A percentile compares a stretch with the other conserved stretches of the same genome.
Evolutionary conservation across 2,888 invertebrate species (phyloP).

Genomic region (Athrips mouffetella): DNA sequence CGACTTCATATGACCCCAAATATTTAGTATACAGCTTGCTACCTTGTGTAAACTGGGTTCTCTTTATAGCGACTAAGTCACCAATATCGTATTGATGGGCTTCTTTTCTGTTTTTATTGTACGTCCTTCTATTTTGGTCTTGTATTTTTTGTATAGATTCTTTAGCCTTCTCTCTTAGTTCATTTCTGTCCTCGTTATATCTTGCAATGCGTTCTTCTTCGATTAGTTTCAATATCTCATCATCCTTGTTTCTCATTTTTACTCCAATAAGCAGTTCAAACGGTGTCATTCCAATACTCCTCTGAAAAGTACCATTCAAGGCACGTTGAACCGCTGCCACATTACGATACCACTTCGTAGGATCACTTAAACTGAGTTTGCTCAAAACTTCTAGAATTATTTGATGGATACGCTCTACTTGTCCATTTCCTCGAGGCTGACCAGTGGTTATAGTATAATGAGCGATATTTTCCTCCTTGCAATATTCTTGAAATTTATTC

Average conservation of each 20-base stretch:
- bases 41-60: constrained; percentile 15
- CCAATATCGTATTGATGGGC: not conserved
- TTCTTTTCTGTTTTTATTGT: not conserved
- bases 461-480: not conserved
- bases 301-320: not conserved
- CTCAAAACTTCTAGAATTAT: not conserved
- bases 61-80: constrained; percentile 9
- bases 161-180: not conserved
- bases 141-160: constrained; percentile 3
- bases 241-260: not conserved
- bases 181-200: not conserved
- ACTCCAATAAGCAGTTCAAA: not conserved
- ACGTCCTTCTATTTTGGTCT: constrained; percentile 3
- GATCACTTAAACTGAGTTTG: not conserved
- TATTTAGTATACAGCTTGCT: constrained; percentile 18
- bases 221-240: not conserved
- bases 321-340: not conserved
- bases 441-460: not conserved
- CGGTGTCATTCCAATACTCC: not conserved
- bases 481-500: not conserved
- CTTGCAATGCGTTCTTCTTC: not conserved
- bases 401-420: not conserved
- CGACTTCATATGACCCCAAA: constrained; percentile 20
- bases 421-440: not conserved
- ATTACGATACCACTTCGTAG: not conserved